phyloP scores from a whole-genome alignment of 30 jellyfish, hydroid and myxozoan species.

The Clytia hemisphaerica region DNA sequence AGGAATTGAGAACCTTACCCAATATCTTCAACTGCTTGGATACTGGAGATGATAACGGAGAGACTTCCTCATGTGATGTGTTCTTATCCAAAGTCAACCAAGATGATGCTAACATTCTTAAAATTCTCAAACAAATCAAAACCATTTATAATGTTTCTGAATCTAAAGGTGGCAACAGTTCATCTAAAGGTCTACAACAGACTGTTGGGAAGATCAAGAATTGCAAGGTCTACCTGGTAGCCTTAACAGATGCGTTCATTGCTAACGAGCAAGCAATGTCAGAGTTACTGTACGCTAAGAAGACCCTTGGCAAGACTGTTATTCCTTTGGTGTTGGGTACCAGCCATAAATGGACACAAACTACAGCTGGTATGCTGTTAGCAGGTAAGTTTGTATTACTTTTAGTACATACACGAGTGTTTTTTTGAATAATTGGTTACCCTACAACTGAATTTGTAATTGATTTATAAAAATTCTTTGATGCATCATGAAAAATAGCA shows the following conservation, averaged over 20 bases:
- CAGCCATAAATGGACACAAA: background rate
- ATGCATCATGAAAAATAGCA: too few relatives aligned
- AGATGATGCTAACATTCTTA: too few relatives aligned
- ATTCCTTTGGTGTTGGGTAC: slow-evolving; percentile 1
- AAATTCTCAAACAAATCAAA: background rate
- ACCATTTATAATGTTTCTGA: background rate
- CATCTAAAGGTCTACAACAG: background rate
- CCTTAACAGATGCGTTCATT: background rate
- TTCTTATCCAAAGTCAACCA: background rate
- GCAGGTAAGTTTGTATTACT: too few relatives aligned
- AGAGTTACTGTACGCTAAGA: background rate
- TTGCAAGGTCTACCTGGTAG: background rate
- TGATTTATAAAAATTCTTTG: too few relatives aligned
- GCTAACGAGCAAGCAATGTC: background rate
- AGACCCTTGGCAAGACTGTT: background rate
- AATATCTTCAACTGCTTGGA: background rate
- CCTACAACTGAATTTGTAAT: too few relatives aligned
- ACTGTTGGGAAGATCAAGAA: background rate
- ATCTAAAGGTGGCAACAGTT: background rate
- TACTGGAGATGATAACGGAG: background rate
- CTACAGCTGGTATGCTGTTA: slow-evolving; percentile 6
- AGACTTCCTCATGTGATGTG: background rate
- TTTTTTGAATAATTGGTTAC: too few relatives aligned
- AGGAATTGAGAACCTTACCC: background rate
- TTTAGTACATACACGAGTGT: too few relatives aligned